phyloP scores from a whole-genome alignment of 2,888 invertebrate genomes.

The Rhagonycha lutea region DNA sequence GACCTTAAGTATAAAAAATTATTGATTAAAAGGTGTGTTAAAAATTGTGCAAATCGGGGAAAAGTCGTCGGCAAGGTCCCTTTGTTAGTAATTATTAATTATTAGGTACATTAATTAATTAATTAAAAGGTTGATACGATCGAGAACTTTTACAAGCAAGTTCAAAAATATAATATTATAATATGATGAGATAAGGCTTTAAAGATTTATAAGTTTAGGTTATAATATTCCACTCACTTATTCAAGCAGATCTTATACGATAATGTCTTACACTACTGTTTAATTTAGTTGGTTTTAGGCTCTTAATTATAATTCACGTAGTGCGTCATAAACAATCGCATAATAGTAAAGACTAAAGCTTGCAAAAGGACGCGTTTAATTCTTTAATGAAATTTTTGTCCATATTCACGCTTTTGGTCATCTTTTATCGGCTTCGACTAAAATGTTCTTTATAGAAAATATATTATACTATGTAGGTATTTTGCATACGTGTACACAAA shows the following conservation, averaged over 20 bases:
- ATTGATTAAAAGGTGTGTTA: too few relatives aligned
- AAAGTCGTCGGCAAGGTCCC: too few relatives aligned
- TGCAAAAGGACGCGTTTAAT: neutral
- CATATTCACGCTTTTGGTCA: neutral
- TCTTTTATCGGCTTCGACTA: too few relatives aligned
- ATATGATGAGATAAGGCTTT: constrained; percentile 36
- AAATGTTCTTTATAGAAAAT: too few relatives aligned
- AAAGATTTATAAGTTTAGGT: constrained; percentile 22
- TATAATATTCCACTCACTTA: neutral
- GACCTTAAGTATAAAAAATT: too few relatives aligned
- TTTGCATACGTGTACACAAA: too few relatives aligned
- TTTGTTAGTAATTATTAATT: too few relatives aligned
- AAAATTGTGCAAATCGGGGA: too few relatives aligned
- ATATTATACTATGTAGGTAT: too few relatives aligned
- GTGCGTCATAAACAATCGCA: neutral
- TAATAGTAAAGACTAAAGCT: too few relatives aligned
- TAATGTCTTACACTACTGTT: neutral
- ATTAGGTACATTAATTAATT: too few relatives aligned
- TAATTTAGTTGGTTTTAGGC: neutral
- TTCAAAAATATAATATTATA: constrained; percentile 49
- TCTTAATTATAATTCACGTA: neutral
- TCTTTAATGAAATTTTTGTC: neutral
- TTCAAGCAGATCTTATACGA: neutral
- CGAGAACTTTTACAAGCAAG: constrained; percentile 43
- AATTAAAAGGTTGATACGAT: constrained; percentile 48